Conservation (phyloP, 37 sponge, comb jelly and placozoan species). For the Haliclona indistincta region DNA sequence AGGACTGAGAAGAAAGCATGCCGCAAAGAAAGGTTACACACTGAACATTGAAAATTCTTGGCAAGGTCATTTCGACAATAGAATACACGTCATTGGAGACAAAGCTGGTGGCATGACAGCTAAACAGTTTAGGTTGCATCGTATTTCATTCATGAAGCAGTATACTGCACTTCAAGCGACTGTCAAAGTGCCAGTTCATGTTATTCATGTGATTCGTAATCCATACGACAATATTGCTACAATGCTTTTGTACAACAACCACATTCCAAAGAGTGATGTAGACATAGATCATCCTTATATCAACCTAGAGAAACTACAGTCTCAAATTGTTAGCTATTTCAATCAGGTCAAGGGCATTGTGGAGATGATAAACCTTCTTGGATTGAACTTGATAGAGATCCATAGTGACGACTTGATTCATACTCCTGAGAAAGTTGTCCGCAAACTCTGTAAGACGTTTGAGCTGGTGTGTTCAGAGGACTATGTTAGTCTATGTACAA, state of each 20-base stretch:
- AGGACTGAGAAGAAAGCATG: conserved; percentile 16
- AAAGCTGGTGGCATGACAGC: conserved; percentile 46
- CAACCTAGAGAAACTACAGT: background rate
- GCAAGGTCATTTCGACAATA: conserved; percentile 45
- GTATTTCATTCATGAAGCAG: background rate
- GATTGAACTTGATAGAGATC: conserved; percentile 33
- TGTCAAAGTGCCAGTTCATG: conserved; percentile 22
- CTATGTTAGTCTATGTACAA: conserved; percentile 36
- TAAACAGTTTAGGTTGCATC: conserved; percentile 22
- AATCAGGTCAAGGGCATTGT: conserved; percentile 33
- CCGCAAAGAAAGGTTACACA: conserved; percentile 45
- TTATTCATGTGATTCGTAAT: conserved; percentile 57
- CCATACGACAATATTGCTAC: conserved; percentile 77
- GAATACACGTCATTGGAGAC: conserved; percentile 39
- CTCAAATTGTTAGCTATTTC: conserved; percentile 38
- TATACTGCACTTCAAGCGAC: conserved; percentile 23
- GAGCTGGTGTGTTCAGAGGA: conserved; percentile 23
- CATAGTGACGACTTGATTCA: conserved; percentile 33
- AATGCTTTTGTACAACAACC: conserved; percentile 45
- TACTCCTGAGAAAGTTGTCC: conserved; percentile 32
- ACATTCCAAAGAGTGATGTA: conserved; percentile 2
- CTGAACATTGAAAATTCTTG: conserved; percentile 24
- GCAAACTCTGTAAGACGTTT: conserved; percentile 25
- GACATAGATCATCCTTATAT: conserved; percentile 10
- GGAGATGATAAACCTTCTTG: conserved; percentile 39